Percentiles rank a stretch among this genome's conserved stretches.
phyloP scores from a whole-genome alignment of 2,797 vertebrate genomes.

The Iguana delicatissima region DNA sequence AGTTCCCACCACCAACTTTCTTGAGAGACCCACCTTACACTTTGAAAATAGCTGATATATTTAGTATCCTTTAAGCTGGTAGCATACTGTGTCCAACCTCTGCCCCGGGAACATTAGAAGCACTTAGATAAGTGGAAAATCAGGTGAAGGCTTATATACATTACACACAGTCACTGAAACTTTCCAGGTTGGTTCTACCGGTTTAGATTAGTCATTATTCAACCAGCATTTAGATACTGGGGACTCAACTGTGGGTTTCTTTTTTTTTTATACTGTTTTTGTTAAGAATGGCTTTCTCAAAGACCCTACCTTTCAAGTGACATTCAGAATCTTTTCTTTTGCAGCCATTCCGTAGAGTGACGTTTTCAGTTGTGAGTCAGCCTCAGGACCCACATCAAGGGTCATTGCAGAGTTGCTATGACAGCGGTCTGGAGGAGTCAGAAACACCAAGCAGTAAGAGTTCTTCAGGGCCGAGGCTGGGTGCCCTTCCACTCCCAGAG shows the following conservation, averaged over 20 bases:
- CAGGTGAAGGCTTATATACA: not conserved
- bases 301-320: slow-evolving; percentile 83
- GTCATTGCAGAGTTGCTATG: slow-evolving; percentile 99
- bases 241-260: slow-evolving; percentile 13
- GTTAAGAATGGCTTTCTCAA: slow-evolving; percentile 74
- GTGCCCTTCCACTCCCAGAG: slow-evolving; percentile 98
- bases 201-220: not conserved
- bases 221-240: not conserved
- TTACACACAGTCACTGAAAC: not conserved
- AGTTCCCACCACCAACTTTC: not conserved
- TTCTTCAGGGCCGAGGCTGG: slow-evolving; percentile 98
- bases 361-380: slow-evolving; percentile 99
- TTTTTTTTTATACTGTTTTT: slow-evolving; percentile 74
- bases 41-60: not conserved
- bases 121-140: not conserved
- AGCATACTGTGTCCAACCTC: not conserved
- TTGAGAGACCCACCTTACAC: not conserved
- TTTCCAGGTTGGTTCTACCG: not conserved
- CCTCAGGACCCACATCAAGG: slow-evolving; percentile 99
- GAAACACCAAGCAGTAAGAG: slow-evolving; percentile 99
- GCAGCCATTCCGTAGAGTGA: slow-evolving; percentile 99
- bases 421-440: slow-evolving; percentile 99
- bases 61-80: not conserved
- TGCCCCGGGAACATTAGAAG: not conserved
- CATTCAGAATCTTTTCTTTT: slow-evolving; percentile 98